Evolutionary conservation across 2,113 vertebrate species (phyloP).

Genomic region (Motacilla tschutschensis): DNA sequence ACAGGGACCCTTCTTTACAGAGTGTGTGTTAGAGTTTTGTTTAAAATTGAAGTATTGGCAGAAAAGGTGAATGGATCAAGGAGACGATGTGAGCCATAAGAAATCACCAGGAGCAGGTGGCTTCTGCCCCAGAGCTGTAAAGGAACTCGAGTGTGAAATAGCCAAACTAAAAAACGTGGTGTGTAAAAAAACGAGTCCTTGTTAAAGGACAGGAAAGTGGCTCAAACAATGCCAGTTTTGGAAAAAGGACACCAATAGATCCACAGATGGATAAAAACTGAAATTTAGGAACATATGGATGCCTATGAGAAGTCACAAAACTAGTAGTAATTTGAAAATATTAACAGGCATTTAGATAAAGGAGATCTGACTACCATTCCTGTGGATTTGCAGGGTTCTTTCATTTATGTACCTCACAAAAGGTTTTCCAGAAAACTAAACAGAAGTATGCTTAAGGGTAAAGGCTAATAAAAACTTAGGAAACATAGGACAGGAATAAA

Average conservation of each 20-base stretch:
- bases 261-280: neutral
- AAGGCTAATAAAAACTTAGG: neutral
- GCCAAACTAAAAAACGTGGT: neutral
- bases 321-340: neutral
- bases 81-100: neutral
- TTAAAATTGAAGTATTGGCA: neutral
- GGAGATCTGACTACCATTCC: neutral
- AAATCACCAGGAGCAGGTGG: conserved; percentile 18
- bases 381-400: neutral
- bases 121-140: neutral
- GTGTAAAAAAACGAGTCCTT: neutral
- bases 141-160: neutral
- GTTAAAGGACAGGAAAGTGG: neutral
- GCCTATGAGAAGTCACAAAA: neutral
- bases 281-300: neutral
- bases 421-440: neutral
- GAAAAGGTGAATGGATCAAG: conserved; percentile 10
- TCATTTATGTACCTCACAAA: neutral
- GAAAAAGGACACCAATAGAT: neutral
- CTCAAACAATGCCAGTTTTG: neutral
- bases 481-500: neutral
- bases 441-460: neutral
- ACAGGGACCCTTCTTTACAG: neutral
- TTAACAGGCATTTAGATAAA: neutral
- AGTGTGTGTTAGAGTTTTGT: neutral